These are phyloP conservation scores for Dunckerocampus dactyliophorus DNA, from an alignment of 2,113 vertebrate species.

Conservation along the genomic window DNA sequence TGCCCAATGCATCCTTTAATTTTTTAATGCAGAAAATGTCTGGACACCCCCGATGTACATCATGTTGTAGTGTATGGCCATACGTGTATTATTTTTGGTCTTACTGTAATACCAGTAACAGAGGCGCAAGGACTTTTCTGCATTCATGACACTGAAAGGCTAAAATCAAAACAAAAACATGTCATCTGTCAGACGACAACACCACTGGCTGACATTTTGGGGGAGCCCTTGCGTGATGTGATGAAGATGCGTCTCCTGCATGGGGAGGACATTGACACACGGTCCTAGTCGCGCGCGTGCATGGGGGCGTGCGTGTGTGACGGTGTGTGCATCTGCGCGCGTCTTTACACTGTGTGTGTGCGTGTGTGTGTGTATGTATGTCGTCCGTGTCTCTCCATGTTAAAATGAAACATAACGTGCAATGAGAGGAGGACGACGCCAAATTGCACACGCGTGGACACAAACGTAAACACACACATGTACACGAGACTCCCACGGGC, in stretches of 20 bases:
- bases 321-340: constrained; percentile 18
- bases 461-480: constrained; percentile 30
- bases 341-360: constrained; percentile 14
- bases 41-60: too few relatives aligned
- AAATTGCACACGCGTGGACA: constrained; percentile 38
- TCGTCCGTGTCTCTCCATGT: constrained; percentile 12
- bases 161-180: too few relatives aligned
- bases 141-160: neutral
- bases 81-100: too few relatives aligned
- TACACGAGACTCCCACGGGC: constrained; percentile 22
- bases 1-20: too few relatives aligned
- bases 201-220: neutral
- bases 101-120: neutral
- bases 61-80: too few relatives aligned
- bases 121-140: neutral
- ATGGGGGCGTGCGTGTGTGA: constrained; percentile 1
- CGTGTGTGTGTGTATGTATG: constrained; percentile 10
- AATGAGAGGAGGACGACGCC: neutral
- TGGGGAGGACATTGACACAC: neutral
- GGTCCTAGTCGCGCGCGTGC: constrained; percentile 1
- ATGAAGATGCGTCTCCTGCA: neutral
- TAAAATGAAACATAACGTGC: constrained; percentile 11
- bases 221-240: neutral
- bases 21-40: too few relatives aligned
- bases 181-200: neutral